Conservation (phyloP, 1,140 invertebrate genomes). For the Bemisia tabaci region DNA sequence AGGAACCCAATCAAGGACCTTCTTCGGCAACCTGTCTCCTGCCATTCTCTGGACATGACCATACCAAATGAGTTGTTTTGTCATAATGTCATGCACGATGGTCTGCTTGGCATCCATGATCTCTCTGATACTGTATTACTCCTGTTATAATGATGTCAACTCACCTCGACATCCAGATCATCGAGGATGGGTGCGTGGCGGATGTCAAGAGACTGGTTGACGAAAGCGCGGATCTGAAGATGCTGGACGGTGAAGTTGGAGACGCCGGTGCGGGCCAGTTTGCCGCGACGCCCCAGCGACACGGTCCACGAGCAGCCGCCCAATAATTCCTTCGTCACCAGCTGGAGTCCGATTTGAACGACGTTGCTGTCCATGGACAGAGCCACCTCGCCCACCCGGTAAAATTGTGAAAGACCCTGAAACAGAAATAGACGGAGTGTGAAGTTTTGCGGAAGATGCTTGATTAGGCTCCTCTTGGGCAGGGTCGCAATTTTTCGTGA, state of each 20-base stretch:
- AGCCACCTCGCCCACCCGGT: constrained; percentile 61
- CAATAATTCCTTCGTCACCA: constrained; percentile 59
- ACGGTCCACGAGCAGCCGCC: constrained; percentile 53
- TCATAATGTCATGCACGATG: too few relatives aligned
- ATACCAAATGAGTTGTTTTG: too few relatives aligned
- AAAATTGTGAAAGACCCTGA: constrained; percentile 55
- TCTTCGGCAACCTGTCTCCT: too few relatives aligned
- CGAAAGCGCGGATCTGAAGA: constrained; percentile 34
- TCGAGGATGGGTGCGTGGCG: constrained; percentile 51
- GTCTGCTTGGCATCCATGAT: too few relatives aligned
- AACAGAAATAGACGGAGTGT: constrained; percentile 1
- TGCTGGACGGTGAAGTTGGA: constrained; percentile 57
- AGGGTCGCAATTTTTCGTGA: too few relatives aligned
- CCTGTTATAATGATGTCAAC: too few relatives aligned
- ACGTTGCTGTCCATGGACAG: constrained; percentile 52
- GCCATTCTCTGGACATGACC: too few relatives aligned
- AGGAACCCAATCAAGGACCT: too few relatives aligned
- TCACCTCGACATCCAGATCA: constrained; percentile 55
- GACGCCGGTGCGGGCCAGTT: constrained; percentile 30
- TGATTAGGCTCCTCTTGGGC: too few relatives aligned
- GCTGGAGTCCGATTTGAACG: constrained; percentile 45
- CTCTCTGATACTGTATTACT: too few relatives aligned
- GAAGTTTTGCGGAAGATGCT: too few relatives aligned
- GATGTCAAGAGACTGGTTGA: constrained; percentile 61
- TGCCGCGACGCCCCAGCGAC: constrained; percentile 33